Percentiles rank a stretch among this genome's conserved stretches.
Evolutionary conservation across 2,113 vertebrate genomes (phyloP).

Genomic region (Chionodraco myersi): DNA sequence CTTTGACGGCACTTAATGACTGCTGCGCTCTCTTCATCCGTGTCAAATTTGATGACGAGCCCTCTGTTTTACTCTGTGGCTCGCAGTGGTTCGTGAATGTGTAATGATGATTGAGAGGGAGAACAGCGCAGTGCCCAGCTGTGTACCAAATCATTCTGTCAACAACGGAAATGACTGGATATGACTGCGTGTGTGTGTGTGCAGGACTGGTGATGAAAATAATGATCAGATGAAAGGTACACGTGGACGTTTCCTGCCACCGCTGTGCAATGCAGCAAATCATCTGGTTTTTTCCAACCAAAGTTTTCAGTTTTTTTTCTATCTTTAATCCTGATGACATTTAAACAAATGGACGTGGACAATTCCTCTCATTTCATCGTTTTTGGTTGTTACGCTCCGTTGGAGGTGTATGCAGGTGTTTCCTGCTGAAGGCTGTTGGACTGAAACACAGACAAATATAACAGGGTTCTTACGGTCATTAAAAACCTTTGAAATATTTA

Average conservation of each 20-base stretch:
- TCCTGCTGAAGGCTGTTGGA: background rate
- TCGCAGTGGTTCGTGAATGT: conserved; percentile 50
- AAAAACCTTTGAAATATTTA: background rate
- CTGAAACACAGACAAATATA: background rate
- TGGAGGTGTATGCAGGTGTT: background rate
- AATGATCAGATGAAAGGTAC: conserved; percentile 27
- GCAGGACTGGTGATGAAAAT: conserved; percentile 8
- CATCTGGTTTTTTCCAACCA: background rate
- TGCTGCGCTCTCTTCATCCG: conserved; percentile 60
- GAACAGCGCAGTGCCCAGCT: conserved; percentile 59
- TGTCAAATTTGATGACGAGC: conserved; percentile 70
- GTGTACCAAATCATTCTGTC: conserved; percentile 63
- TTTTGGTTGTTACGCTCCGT: background rate
- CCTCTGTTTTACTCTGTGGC: conserved; percentile 51
- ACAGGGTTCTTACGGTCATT: no score
- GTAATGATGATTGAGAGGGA: conserved; percentile 67
- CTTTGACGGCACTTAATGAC: conserved; percentile 67
- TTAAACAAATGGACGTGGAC: background rate
- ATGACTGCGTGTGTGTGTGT: conserved; percentile 4
- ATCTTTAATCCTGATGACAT: background rate
- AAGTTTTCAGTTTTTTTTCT: background rate
- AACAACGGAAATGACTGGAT: conserved; percentile 24
- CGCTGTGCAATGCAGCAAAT: background rate
- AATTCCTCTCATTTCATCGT: background rate
- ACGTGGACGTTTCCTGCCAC: conserved; percentile 14